Evolutionary conservation across 1,140 invertebrate genomes (phyloP), one percentile per base, ranked within the genome.

Genomic region (Tachypleus tridentatus): DNA sequence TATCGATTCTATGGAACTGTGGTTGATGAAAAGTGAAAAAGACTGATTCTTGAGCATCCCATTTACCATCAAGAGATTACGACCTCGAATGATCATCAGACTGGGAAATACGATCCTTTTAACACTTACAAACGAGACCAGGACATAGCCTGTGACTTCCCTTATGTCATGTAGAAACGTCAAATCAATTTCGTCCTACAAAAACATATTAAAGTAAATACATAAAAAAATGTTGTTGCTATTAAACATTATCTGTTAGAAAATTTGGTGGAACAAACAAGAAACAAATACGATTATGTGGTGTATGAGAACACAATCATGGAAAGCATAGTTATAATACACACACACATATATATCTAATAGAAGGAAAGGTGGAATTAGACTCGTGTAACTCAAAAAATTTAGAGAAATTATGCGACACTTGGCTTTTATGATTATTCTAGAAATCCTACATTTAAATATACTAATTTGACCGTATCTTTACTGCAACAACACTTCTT

Each of bases 101-200:
- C 85, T 85, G 4, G 92, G 93, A 66, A 98, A 79, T 52, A 93
- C 85, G 66, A 98, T 87, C 66, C 85, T 82, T 56, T 83, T 82
- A 3, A 96, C 87, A 74, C 93, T 88, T 65, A 97, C 92, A 76
- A 93, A 88, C 51, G 91, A 92, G 73, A 98, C 96, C 51, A 98
- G 82, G 54, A 98, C 90, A 77, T 98, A 98, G 47, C 96, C 95
- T 4, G 93, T 97, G 51, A 98, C 93, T 75, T 86, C 94, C 58
- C 92, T 83, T 69, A 98, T 98, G 72, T 91, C 84, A 74, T 93
- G 85, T n/a, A 98, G 80, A 76, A 98, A 98, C 68, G 86, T 90
- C 53, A 98, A 82, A 76, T 97, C 92, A 74, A 88, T 78, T 52
- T 85, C 83, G 66, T 87, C 81, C 78, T 92, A 87, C 64, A 71